Evolutionary conservation across 2,888 invertebrate genomes (phyloP).

Genomic region (Rhagophthalmus giganteus): DNA sequence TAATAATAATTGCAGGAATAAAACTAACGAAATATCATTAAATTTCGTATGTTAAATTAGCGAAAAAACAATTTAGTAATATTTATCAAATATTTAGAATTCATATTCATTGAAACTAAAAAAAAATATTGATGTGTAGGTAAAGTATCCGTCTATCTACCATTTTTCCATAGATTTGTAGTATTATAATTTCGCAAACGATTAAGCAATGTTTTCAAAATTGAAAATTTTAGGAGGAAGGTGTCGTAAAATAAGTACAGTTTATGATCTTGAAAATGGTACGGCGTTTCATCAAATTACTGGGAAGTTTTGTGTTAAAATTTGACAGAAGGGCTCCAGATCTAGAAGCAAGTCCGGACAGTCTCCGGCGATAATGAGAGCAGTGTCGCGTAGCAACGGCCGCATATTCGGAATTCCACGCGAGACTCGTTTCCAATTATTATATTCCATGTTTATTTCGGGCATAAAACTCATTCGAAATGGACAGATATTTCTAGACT

Average conservation of each 20-base stretch:
- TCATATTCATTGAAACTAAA: too few relatives aligned
- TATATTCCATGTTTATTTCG: conserved; percentile 50
- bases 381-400: conserved; percentile 42
- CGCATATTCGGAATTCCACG: conserved; percentile 47
- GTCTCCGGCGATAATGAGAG: conserved; percentile 39
- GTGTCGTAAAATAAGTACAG: not conserved
- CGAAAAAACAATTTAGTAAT: too few relatives aligned
- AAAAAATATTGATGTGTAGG: too few relatives aligned
- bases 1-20: too few relatives aligned
- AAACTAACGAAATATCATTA: too few relatives aligned
- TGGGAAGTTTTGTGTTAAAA: conserved; percentile 1
- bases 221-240: too few relatives aligned
- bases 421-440: conserved; percentile 46
- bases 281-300: conserved; percentile 8
- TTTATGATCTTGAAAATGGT: conserved; percentile 3
- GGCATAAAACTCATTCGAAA: conserved; percentile 40
- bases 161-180: too few relatives aligned
- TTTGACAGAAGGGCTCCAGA: conserved; percentile 10
- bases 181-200: too few relatives aligned
- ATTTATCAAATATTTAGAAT: too few relatives aligned
- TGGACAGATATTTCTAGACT: conserved; percentile 47
- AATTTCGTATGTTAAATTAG: too few relatives aligned
- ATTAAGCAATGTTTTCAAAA: too few relatives aligned
- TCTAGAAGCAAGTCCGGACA: conserved; percentile 18
- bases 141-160: too few relatives aligned